Evolutionary conservation across 2,797 vertebrate genomes (phyloP), one percentile per base, ranked within the genome.

Genomic region (Sebastiscus albofasciatus): DNA sequence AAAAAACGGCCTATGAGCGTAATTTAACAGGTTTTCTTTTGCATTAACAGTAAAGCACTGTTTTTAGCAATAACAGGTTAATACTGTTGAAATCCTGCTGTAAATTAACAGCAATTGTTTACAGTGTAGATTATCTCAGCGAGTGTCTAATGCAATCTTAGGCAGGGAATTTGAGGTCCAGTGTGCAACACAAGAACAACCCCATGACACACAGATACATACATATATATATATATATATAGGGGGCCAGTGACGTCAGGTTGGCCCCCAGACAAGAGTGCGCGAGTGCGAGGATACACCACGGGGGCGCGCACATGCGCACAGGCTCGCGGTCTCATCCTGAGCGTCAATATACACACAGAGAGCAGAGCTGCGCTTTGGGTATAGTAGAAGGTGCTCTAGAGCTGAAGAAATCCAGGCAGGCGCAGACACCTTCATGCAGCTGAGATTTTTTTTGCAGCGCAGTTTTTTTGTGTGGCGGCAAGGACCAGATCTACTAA

Each of bases 291-390:
- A 87, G 87, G 73, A 86, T 84, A 39, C 75, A 22, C 84, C 79
- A 13, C 90, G 88, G 89, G 90, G 72, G 90, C 89, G 93, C 93
- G 90, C 93, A 90, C 93, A 93, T 90, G 90, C 91, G 92, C 94
- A 90, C 93, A 90, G 84, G 86, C 95, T 90, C 84, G 75, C 84
- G 75, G 76, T 82, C 87, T 87, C 88, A 82, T 90, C 89, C 92
- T 91, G 89, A 94, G 87, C 94, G 93, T 91, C 89, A 65, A 91
- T 91, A 92, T 91, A 93, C 93, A 94, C 92, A 92, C 86, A 91
- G 90, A 80, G 77, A 93, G 92, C 89, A 29, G 86, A 91, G 92
- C 82, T 46, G 75, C 81, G 87, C 94, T 86, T 84, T 88, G 89
- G 90, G 90, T 89, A 86, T 76, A 90, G 93, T 84, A 81, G 90